Conservation (phyloP, 2,113 vertebrate genomes). For the Calypte anna region DNA sequence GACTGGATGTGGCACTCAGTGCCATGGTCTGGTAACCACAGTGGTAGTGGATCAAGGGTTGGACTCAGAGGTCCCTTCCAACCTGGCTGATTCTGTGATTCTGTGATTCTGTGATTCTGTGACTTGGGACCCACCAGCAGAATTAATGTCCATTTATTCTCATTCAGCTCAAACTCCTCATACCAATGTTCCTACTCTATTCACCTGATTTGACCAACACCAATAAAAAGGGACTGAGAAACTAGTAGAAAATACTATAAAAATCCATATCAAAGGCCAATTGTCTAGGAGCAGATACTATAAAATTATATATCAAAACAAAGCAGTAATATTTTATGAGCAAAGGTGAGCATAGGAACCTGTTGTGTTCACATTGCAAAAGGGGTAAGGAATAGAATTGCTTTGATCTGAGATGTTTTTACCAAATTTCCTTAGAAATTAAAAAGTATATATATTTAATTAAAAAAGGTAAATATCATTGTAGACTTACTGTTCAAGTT, state of each 20-base stretch:
- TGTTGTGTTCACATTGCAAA: neutral
- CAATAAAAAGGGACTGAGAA: neutral
- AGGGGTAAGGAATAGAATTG: neutral
- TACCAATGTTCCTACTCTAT: neutral
- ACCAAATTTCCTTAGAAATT: neutral
- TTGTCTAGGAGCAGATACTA: neutral
- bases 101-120: too few species aligned
- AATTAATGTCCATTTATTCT: neutral
- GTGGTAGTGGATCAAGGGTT: too few species aligned
- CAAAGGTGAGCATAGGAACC: neutral
- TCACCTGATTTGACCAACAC: neutral
- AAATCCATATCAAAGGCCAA: constrained; percentile 25
- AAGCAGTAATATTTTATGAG: neutral
- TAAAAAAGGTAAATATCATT: neutral
- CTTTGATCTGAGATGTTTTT: neutral
- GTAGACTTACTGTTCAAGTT: neutral
- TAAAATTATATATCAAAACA: constrained; percentile 34
- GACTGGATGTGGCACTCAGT: too few species aligned
- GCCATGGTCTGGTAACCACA: too few species aligned
- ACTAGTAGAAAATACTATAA: neutral
- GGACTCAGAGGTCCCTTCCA: too few species aligned
- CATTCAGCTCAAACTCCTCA: neutral
- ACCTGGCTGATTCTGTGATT: too few species aligned
- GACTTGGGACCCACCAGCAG: neutral
- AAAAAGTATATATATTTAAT: neutral